A percentile compares a stretch with the other conserved stretches of the same genome.
Conservation (phyloP, 2,797 vertebrate species). For the Hypotaenidia okinawae region DNA sequence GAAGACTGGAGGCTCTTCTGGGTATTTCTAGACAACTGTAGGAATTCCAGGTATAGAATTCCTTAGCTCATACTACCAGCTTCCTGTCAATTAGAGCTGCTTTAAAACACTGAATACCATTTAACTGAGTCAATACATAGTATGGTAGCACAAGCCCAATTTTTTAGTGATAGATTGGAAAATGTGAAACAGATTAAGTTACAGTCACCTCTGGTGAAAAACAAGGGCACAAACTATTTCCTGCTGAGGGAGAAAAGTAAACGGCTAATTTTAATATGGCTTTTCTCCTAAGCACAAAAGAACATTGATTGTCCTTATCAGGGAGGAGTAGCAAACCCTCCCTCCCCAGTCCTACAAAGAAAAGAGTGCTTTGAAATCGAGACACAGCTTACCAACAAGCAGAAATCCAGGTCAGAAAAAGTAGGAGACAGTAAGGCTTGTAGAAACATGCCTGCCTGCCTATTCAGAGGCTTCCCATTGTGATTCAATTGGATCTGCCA, state of each 20-base stretch:
- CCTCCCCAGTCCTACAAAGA: constrained; percentile 14
- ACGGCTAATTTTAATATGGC: background rate
- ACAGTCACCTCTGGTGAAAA: background rate
- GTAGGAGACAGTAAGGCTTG: constrained; percentile 1
- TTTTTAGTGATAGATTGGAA: background rate
- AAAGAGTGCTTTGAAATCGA: constrained; percentile 7
- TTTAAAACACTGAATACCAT: background rate
- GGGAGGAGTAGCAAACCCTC: constrained; percentile 31
- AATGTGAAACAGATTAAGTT: background rate
- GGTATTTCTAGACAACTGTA: background rate
- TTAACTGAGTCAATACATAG: background rate
- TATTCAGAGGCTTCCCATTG: background rate
- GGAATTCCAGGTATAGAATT: background rate
- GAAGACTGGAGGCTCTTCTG: background rate
- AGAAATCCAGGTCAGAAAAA: constrained; percentile 59
- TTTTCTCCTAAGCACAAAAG: constrained; percentile 12
- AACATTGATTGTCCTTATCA: background rate
- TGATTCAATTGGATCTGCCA: background rate
- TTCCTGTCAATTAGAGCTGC: background rate
- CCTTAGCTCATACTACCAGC: background rate
- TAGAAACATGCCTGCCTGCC: constrained; percentile 10
- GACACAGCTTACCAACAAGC: background rate
- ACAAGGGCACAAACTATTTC: background rate
- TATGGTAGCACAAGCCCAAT: background rate
- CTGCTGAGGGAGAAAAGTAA: background rate